Percentiles rank a stretch among this genome's conserved stretches.
Conservation (phyloP, 2,113 vertebrate species). For the Xyliphius kryptos region DNA sequence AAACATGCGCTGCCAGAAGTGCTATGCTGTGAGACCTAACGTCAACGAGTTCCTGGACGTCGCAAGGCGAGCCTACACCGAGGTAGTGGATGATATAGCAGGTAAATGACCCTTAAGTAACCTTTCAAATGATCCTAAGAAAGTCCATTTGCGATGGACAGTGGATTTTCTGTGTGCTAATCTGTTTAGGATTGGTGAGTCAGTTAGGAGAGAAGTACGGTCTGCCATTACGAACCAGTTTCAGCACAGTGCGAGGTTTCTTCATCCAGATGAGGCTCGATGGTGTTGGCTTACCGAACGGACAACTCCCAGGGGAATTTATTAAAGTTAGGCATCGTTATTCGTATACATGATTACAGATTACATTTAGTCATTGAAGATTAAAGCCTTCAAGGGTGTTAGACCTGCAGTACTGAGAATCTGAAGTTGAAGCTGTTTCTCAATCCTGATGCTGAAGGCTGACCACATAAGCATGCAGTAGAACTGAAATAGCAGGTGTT, state of each 20-base stretch:
- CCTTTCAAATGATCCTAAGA: too few species aligned
- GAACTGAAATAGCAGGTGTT: too few species aligned
- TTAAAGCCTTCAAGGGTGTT: too few species aligned
- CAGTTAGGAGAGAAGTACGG: conserved; percentile 79
- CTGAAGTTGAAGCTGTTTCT: too few species aligned
- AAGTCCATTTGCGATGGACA: too few species aligned
- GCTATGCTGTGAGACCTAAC: conserved; percentile 89
- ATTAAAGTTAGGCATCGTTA: conserved; percentile 73
- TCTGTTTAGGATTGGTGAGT: conserved; percentile 73
- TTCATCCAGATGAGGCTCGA: conserved; percentile 88
- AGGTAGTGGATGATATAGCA: conserved; percentile 82
- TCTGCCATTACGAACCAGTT: conserved; percentile 87
- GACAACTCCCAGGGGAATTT: conserved; percentile 82
- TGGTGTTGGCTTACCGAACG: conserved; percentile 60
- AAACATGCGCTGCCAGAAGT: conserved; percentile 92
- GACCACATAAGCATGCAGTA: too few species aligned
- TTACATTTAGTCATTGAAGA: too few species aligned
- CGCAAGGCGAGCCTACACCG: conserved; percentile 86
- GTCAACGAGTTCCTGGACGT: conserved; percentile 93
- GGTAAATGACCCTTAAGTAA: too few species aligned
- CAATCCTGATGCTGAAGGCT: too few species aligned
- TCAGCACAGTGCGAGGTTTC: conserved; percentile 85
- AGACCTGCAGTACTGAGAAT: too few species aligned
- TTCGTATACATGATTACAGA: too few species aligned
- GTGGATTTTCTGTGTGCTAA: too few species aligned